Base-by-base conservation (phyloP, 2,113 vertebrate genomes). In the Ammodytes marinus region DNA sequence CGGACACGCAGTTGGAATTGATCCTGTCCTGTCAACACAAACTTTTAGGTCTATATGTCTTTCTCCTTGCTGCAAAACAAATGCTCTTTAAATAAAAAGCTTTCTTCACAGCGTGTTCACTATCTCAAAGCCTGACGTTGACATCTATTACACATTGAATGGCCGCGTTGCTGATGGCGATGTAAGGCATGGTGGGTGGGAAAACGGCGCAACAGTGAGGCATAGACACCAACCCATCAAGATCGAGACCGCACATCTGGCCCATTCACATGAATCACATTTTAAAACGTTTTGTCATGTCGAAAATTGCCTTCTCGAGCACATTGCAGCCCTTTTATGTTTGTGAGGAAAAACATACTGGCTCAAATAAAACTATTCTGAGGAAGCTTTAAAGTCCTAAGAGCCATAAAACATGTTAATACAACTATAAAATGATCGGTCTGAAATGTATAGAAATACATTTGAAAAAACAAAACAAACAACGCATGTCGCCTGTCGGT, bases 1-100 rank as follows among this genome's bases (percentile, higher is more conserved):
- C 80, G 53, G 83, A 87, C 86, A 79, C 85, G 72, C 83, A 81
- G 88, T 93, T 85, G 83, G 79, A 84, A 92, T 90, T 90, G 89
- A 92, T 94, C 90, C 80, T 8, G 69, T 78, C 80, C 79, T 91
- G 92, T 92, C 91, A 92, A 89, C 91, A 88, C 89, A 57, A 91
- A 83, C 45, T 91, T 92, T 87, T 79, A 86, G 59, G 40, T 74
- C 65, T 45, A 15, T 84, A 59, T 66, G 66, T 80, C 79, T 90
- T 86, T 74, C 82, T 80, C 39, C 27, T 43, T 5, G 57, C 64
- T 64, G 80, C 58, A 74, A 78, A 90, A 84, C 60, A 87, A 77
- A 67, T 67, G 71, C 19, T 82, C 27, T 77, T 89, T 69, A 69
- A 79, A 85, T 9, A 52, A 86, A 78, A 72, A 46, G 17, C 19